Evolutionary conservation across 2,113 vertebrate species (phyloP).

Genomic region (Toxostoma redivivum): DNA sequence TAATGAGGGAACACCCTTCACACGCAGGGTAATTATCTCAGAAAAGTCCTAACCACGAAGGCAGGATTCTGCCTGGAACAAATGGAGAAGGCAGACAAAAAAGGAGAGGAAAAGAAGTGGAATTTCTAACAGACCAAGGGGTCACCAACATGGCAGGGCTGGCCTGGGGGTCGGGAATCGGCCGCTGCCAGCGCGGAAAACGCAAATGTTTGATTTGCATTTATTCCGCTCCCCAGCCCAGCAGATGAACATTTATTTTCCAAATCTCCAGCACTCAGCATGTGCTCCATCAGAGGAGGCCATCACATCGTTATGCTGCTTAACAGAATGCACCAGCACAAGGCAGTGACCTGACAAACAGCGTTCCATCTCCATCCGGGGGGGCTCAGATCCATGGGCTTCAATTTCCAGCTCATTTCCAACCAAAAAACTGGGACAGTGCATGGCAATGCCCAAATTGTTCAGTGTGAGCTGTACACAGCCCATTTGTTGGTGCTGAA

Average conservation of each 20-base stretch:
- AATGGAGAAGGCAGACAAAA: not conserved
- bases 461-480: not conserved
- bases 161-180: not conserved
- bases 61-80: not conserved
- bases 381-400: not conserved
- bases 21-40: fast-evolving
- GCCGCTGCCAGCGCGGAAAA: not conserved
- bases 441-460: not conserved
- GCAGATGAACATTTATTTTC: not conserved
- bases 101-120: not conserved
- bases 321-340: not conserved
- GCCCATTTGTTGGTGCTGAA: not conserved
- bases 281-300: not conserved
- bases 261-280: not conserved
- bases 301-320: not conserved
- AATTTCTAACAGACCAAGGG: not conserved
- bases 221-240: not conserved
- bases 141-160: not conserved
- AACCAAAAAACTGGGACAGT: not conserved
- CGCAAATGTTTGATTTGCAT: not conserved
- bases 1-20: not conserved
- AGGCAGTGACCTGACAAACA: slow-evolving; percentile 9
- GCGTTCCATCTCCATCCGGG: not conserved
- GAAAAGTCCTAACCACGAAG: not conserved
- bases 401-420: not conserved